Conservation (phyloP, 2,888 invertebrate species). For the Drosophila cognata region DNA sequence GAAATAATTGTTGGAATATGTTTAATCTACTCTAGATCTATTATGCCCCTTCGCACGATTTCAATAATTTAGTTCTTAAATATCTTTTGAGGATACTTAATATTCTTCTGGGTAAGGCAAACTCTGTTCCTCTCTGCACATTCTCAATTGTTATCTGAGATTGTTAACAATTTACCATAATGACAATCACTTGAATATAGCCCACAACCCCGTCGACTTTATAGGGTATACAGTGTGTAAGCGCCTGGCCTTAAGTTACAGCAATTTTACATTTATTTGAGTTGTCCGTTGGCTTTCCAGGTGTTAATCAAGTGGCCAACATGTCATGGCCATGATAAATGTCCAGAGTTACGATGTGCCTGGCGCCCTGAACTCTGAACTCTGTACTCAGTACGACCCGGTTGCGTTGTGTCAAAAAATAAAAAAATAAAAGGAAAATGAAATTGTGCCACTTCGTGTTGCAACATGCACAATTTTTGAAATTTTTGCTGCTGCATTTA, state of each 20-base stretch:
- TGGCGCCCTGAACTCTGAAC: background rate
- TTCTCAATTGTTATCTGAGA: background rate
- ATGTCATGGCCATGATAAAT: conserved; percentile 67
- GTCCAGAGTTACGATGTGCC: conserved; percentile 24
- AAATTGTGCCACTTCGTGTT: conserved; percentile 54
- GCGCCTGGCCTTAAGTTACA: conserved; percentile 27
- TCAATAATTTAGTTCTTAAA: background rate
- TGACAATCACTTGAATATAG: background rate
- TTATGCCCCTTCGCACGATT: background rate
- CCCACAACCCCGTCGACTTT: background rate
- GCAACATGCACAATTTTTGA: conserved; percentile 40
- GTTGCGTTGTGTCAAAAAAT: background rate
- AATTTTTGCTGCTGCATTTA: conserved; percentile 59
- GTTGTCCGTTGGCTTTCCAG: conserved; percentile 45
- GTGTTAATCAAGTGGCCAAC: conserved; percentile 74
- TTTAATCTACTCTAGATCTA: background rate
- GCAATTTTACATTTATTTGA: conserved; percentile 60
- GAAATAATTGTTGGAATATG: background rate
- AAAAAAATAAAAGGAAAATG: conserved; percentile 1
- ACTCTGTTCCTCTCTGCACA: too few species aligned
- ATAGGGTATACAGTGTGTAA: conserved; percentile 8
- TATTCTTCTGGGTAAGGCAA: background rate
- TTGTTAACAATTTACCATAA: background rate
- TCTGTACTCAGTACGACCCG: background rate
- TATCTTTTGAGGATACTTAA: background rate